Conservation (phyloP, 2,888 invertebrate genomes). For the Lordiphosa andalusiaca region DNA sequence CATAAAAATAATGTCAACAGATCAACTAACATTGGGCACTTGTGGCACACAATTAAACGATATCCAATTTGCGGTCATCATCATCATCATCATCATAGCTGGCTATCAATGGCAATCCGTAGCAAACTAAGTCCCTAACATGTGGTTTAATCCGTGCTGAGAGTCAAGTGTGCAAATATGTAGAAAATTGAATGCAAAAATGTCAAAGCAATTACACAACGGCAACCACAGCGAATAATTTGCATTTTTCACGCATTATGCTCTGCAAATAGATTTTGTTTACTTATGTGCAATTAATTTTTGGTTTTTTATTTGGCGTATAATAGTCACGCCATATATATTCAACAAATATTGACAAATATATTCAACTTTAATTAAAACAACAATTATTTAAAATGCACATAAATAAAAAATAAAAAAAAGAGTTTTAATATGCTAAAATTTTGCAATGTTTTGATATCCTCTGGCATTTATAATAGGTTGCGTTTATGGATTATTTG, state of each 20-base stretch:
- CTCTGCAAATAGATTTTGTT: slow-evolving; percentile 38
- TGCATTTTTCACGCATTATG: slow-evolving; percentile 22
- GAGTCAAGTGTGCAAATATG: slow-evolving; percentile 35
- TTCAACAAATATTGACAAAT: slow-evolving; percentile 53
- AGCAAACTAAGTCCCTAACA: slow-evolving; percentile 59
- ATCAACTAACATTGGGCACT: slow-evolving; percentile 45
- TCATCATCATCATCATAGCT: slow-evolving; percentile 58
- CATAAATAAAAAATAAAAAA: too few relatives aligned
- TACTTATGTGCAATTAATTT: slow-evolving; percentile 46
- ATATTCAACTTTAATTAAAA: slow-evolving; percentile 58
- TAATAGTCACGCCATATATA: slow-evolving; percentile 27
- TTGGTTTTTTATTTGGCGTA: slow-evolving; percentile 21
- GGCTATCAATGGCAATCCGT: slow-evolving; percentile 60
- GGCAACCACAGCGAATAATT: slow-evolving; percentile 13
- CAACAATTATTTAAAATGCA: slow-evolving; percentile 25
- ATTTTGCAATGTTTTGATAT: neutral
- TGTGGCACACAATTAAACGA: slow-evolving; percentile 54
- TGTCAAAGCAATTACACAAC: slow-evolving; percentile 35
- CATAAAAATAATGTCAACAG: slow-evolving; percentile 53
- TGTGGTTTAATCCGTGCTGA: slow-evolving; percentile 47
- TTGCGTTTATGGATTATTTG: too few relatives aligned
- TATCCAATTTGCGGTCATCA: slow-evolving; percentile 55
- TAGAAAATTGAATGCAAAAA: slow-evolving; percentile 20
- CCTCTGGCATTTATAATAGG: too few relatives aligned
- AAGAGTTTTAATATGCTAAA: neutral